Evolutionary conservation across 1,140 invertebrate genomes (phyloP).

Genomic region (Littorina saxatilis): DNA sequence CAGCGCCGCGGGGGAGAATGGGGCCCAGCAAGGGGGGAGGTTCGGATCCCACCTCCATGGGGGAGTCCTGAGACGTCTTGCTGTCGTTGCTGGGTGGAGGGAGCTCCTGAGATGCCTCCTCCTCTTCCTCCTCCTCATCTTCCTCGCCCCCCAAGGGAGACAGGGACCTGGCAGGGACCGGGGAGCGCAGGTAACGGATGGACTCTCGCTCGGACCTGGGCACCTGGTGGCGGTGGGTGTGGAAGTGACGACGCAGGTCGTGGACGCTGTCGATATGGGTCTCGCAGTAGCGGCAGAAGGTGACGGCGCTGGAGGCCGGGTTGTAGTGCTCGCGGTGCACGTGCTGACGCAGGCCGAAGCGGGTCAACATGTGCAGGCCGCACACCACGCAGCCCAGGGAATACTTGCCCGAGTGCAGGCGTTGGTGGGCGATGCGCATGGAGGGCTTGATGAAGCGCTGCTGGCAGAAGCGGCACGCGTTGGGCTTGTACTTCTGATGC

Average conservation of each 20-base stretch:
- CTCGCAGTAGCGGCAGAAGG: conserved; percentile 77
- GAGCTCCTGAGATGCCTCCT: neutral
- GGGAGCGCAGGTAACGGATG: conserved; percentile 49
- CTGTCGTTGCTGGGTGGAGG: conserved; percentile 22
- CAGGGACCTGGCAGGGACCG: neutral
- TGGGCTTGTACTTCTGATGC: conserved; percentile 65
- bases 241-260: conserved; percentile 62
- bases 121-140: neutral
- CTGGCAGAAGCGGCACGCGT: conserved; percentile 64
- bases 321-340: conserved; percentile 74
- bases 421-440: conserved; percentile 61
- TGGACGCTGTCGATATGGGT: conserved; percentile 53
- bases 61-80: conserved; percentile 25
- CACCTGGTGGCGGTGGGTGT: conserved; percentile 61
- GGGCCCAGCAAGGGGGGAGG: conserved; percentile 24
- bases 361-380: conserved; percentile 78
- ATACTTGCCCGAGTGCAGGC: conserved; percentile 71
- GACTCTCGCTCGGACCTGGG: conserved; percentile 59
- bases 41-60: conserved; percentile 1
- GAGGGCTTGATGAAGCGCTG: conserved; percentile 62
- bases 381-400: conserved; percentile 79
- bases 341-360: conserved; percentile 77
- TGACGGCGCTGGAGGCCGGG: too few species aligned
- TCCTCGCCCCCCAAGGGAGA: neutral
- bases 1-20: conserved; percentile 3